Evolutionary conservation across 2,797 vertebrate genomes (phyloP).

Genomic region (Argentina silus): DNA sequence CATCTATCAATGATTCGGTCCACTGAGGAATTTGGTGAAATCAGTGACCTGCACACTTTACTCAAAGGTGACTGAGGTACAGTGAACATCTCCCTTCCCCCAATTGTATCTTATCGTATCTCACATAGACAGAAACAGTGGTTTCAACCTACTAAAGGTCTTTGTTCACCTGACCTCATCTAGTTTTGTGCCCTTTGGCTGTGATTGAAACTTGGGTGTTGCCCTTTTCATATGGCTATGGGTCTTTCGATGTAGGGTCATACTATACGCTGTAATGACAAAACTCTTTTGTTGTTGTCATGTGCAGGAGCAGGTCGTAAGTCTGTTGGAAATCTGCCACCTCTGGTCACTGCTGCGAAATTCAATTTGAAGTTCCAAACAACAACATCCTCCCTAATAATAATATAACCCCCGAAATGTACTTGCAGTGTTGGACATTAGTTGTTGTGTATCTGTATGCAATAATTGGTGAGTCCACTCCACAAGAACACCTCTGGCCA

Average conservation of each 20-base stretch:
- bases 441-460: too few species aligned
- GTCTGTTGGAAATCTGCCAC: too few species aligned
- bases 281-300: neutral
- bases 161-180: conserved; percentile 18
- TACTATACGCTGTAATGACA: conserved; percentile 14
- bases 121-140: conserved; percentile 21
- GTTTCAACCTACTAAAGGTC: conserved; percentile 40
- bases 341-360: too few species aligned
- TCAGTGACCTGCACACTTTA: neutral
- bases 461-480: too few species aligned
- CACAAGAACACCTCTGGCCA: too few species aligned
- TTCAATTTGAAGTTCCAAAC: too few species aligned
- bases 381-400: too few species aligned
- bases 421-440: too few species aligned
- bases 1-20: too few species aligned
- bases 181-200: conserved; percentile 7
- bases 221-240: conserved; percentile 17
- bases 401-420: too few species aligned
- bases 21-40: neutral
- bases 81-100: neutral
- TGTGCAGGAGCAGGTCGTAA: too few species aligned
- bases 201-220: conserved; percentile 31
- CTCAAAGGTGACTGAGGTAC: neutral
- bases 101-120: neutral
- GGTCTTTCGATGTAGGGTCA: neutral